Conservation (phyloP, 2,888 invertebrate genomes). For the Microplitis manilae region DNA sequence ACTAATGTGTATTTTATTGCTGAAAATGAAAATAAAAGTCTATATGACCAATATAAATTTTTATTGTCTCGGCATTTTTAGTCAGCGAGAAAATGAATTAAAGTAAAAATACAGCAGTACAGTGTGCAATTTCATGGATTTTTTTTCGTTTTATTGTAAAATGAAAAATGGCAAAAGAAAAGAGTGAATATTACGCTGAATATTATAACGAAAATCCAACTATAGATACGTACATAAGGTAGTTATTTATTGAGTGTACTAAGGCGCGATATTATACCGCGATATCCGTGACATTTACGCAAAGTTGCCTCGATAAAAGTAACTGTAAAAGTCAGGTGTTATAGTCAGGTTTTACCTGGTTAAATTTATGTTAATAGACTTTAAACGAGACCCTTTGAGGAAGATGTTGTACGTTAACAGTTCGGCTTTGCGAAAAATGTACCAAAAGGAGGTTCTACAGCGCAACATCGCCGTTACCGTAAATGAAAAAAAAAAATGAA, state of each 20-base stretch:
- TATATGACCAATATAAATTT: conserved; percentile 20
- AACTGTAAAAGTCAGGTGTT: conserved; percentile 66
- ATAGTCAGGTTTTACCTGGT: conserved; percentile 54
- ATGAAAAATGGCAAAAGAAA: not conserved
- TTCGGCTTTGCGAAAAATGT: not conserved
- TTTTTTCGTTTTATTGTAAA: too few species aligned
- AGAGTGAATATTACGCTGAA: not conserved
- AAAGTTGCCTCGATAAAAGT: conserved; percentile 62
- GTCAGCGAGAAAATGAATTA: not conserved
- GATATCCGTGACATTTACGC: conserved; percentile 54
- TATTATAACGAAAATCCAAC: not conserved
- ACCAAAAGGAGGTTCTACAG: conserved; percentile 22
- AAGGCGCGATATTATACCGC: conserved; percentile 8
- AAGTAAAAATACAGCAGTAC: not conserved
- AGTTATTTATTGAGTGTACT: conserved; percentile 26
- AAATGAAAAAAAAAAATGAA: conserved; percentile 2
- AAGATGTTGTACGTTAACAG: conserved; percentile 55
- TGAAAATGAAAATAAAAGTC: conserved; percentile 12
- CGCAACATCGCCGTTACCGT: conserved; percentile 16
- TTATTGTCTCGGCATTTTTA: conserved; percentile 4
- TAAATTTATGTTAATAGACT: conserved; percentile 66
- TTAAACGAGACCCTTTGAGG: conserved; percentile 51
- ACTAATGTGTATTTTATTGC: conserved; percentile 28
- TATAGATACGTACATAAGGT: not conserved
- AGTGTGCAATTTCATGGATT: not conserved